Percentiles rank a stretch among this genome's conserved stretches.
Evolutionary conservation across 2,797 vertebrate genomes (phyloP).

Genomic region (Rhabdophis nuchalis): DNA sequence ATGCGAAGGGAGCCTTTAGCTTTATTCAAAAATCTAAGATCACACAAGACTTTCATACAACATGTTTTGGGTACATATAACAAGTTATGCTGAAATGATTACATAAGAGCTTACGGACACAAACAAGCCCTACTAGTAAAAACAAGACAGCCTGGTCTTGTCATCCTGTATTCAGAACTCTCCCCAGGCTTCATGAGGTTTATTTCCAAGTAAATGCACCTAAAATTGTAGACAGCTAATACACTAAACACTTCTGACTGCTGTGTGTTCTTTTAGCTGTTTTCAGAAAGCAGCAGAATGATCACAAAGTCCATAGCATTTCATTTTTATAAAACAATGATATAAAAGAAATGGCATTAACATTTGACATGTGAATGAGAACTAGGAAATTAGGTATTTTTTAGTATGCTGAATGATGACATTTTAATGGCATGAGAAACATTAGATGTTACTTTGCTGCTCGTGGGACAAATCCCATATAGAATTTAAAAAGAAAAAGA

Average conservation of each 20-base stretch:
- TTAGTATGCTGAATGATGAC: neutral
- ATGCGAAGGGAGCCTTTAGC: no score
- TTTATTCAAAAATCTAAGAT: neutral
- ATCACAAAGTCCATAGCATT: neutral
- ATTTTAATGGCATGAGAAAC: conserved; percentile 31
- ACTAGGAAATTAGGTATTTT: conserved; percentile 27
- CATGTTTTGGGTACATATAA: neutral
- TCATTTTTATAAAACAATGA: neutral
- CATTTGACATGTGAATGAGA: conserved; percentile 40
- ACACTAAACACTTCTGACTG: neutral
- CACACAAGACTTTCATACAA: neutral
- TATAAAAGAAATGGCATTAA: conserved; percentile 24
- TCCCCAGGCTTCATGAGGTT: neutral
- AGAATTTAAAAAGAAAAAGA: neutral
- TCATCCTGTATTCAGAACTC: neutral
- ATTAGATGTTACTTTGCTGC: conserved; percentile 29
- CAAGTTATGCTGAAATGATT: neutral
- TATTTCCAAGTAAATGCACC: neutral
- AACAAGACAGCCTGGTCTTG: neutral
- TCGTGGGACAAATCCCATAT: neutral
- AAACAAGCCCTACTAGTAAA: neutral
- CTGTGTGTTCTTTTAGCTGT: neutral
- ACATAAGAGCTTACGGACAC: neutral
- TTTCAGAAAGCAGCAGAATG: conserved; percentile 5
- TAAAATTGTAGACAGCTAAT: neutral